phyloP scores from a whole-genome alignment of 1,140 invertebrate species.

The Microplitis demolitor region DNA sequence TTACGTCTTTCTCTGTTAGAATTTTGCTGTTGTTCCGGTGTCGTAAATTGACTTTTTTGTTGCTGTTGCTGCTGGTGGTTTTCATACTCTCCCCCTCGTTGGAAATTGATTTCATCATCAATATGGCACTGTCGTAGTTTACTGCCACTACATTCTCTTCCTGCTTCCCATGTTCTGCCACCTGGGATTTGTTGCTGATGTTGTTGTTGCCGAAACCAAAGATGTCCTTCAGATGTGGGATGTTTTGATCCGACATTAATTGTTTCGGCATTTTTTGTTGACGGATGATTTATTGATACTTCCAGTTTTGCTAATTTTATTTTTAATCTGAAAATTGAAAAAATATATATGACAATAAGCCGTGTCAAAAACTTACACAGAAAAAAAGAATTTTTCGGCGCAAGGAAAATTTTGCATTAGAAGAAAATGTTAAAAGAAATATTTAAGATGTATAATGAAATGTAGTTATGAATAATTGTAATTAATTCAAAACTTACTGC shows the following conservation, averaged over 20 bases:
- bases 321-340: not conserved
- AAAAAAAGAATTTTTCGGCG: no score
- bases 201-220: conserved; percentile 64
- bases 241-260: conserved; percentile 68
- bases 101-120: conserved; percentile 58
- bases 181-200: no score
- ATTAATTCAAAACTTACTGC: no score
- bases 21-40: conserved; percentile 66
- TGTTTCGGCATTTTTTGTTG: conserved; percentile 47
- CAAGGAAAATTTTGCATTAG: no score
- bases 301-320: conserved; percentile 12
- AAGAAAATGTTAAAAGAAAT: no score
- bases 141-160: conserved; percentile 48
- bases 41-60: conserved; percentile 65
- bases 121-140: conserved; percentile 62
- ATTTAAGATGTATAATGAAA: no score
- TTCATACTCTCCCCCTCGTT: conserved; percentile 66
- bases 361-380: no score
- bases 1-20: conserved; percentile 71
- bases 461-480: no score
- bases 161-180: conserved; percentile 42
- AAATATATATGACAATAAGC: no score
- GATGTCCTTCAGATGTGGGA: conserved; percentile 72
- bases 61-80: conserved; percentile 36
- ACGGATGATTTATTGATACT: not conserved